A percentile compares a stretch with the other conserved stretches of the same genome.
Conservation (phyloP, 2,113 vertebrate species). For the Bothrops jararaca region DNA sequence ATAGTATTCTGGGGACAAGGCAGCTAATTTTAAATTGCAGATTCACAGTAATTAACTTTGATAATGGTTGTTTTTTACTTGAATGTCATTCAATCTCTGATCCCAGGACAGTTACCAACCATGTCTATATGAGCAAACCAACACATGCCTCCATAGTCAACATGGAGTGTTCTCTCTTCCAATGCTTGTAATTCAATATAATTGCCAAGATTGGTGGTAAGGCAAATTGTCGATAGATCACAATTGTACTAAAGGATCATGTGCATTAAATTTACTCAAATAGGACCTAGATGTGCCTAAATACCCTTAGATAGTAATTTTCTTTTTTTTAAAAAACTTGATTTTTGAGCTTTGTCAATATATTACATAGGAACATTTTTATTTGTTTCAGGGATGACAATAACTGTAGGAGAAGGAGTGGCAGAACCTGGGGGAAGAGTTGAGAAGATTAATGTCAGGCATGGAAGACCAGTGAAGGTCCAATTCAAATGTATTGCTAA, state of each 20-base stretch:
- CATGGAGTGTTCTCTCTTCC: not conserved
- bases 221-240: rapidly evolving
- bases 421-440: not conserved
- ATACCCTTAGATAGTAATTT: not conserved
- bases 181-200: not conserved
- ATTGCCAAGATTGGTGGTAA: rapidly evolving
- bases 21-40: slow-evolving; percentile 3
- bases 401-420: not conserved
- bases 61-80: not conserved
- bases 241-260: not conserved
- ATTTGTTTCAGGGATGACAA: not conserved
- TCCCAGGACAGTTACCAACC: not conserved
- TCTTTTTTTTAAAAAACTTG: not conserved
- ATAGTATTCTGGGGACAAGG: slow-evolving; percentile 35
- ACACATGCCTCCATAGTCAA: rapidly evolving
- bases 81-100: not conserved
- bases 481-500: not conserved
- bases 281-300: not conserved
- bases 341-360: not conserved
- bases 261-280: not conserved
- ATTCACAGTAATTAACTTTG: slow-evolving; percentile 24
- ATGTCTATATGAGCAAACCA: not conserved
- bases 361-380: not conserved
- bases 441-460: not conserved
- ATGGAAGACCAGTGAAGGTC: not conserved